phyloP scores from a whole-genome alignment of 2,888 invertebrate species.

The Helobdella robusta region DNA sequence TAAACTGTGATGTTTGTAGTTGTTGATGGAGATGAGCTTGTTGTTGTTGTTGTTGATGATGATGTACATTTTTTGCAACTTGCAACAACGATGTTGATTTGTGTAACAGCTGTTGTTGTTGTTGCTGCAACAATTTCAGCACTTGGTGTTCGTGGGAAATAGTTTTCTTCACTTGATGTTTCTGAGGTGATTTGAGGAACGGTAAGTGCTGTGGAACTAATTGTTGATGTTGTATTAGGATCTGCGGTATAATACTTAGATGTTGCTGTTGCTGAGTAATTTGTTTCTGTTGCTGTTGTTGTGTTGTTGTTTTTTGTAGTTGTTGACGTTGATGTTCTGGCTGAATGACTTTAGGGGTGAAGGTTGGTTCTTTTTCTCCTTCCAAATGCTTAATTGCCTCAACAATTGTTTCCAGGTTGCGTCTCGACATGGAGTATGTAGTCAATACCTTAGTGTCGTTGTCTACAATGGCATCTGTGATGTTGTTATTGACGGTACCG shows the following conservation, averaged over 20 bases:
- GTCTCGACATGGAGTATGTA: constrained; percentile 61
- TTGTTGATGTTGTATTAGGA: background rate
- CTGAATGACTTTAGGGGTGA: background rate
- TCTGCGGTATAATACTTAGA: background rate
- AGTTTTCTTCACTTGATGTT: background rate
- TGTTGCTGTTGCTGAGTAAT: background rate
- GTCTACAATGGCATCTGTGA: background rate
- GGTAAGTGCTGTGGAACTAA: background rate
- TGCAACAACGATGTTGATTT: background rate
- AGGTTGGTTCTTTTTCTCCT: constrained; percentile 58
- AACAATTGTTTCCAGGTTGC: constrained; percentile 92
- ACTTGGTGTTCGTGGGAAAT: background rate
- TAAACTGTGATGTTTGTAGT: background rate
- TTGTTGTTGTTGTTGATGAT: constrained; percentile 8
- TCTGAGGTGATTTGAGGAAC: background rate
- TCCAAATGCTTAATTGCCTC: constrained; percentile 96
- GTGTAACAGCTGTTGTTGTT: background rate
- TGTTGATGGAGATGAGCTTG: constrained; percentile 14
- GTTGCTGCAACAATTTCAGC: constrained; percentile 10
- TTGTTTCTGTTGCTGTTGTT: background rate
- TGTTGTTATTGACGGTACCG: too few species aligned
- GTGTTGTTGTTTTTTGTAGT: background rate
- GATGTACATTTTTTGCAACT: too few species aligned
- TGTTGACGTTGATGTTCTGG: background rate
- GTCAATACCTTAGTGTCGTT: background rate